phyloP scores from a whole-genome alignment of 2,888 invertebrate species.

The Amblyteles armatorius region DNA sequence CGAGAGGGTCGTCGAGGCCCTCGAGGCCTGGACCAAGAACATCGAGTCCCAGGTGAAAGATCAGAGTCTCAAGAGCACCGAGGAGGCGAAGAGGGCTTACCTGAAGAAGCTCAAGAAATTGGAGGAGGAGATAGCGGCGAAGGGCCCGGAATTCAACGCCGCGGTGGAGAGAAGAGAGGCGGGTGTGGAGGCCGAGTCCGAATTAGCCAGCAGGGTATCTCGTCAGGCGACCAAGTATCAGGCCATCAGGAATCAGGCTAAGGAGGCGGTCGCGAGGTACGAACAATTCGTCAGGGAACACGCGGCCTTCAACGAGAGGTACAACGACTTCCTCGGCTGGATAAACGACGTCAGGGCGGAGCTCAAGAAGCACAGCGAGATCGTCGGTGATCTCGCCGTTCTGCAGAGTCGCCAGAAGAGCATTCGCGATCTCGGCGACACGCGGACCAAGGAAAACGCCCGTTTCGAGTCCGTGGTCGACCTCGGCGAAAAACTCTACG shows the following conservation, averaged over 20 bases:
- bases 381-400: conserved; percentile 93
- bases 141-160: conserved; percentile 89
- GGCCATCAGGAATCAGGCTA: conserved; percentile 91
- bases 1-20: conserved; percentile 90
- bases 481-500: conserved; percentile 95
- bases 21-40: conserved; percentile 94
- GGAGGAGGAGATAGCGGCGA: conserved; percentile 89
- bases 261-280: conserved; percentile 93
- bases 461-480: conserved; percentile 94
- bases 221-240: conserved; percentile 93
- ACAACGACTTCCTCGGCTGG: conserved; percentile 91
- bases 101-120: conserved; percentile 91
- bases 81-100: conserved; percentile 93
- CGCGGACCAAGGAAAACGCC: conserved; percentile 91
- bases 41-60: conserved; percentile 95
- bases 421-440: conserved; percentile 92
- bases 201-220: conserved; percentile 90
- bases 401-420: conserved; percentile 93
- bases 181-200: conserved; percentile 91
- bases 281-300: conserved; percentile 95
- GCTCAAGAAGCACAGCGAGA: conserved; percentile 91
- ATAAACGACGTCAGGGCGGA: conserved; percentile 90
- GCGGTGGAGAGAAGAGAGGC: conserved; percentile 90
- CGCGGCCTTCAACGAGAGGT: conserved; percentile 90
- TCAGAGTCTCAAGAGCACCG: conserved; percentile 94